A percentile compares a stretch with the other conserved stretches of the same genome.
Evolutionary conservation across 2,113 vertebrate species (phyloP).

Genomic region (Channa argus): DNA sequence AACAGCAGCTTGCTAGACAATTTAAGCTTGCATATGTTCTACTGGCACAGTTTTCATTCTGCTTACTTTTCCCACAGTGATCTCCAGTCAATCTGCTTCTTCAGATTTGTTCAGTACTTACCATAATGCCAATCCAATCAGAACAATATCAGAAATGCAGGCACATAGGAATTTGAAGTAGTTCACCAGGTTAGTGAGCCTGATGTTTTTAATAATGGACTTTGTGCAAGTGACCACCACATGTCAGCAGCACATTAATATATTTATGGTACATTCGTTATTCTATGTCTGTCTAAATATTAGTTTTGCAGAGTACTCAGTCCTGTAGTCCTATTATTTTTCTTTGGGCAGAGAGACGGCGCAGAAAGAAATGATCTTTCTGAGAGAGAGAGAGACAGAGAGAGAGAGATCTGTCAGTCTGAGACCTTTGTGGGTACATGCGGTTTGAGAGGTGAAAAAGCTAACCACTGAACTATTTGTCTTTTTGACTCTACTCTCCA

Average conservation of each 20-base stretch:
- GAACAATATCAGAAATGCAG: background rate
- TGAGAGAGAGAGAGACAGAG: background rate
- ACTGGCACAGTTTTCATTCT: constrained; percentile 29
- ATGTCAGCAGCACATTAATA: no score
- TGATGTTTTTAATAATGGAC: background rate
- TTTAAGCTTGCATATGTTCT: constrained; percentile 13
- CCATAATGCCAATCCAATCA: background rate
- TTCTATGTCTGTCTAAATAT: no score
- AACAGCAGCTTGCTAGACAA: constrained; percentile 27
- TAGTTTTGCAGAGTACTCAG: no score
- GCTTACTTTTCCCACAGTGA: constrained; percentile 36
- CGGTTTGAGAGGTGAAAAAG: constrained; percentile 44
- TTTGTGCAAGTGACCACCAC: no score
- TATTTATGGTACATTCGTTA: no score
- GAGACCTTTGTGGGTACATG: constrained; percentile 26
- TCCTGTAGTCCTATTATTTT: no score
- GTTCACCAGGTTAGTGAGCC: background rate
- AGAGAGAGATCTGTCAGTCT: background rate
- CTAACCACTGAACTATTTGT: constrained; percentile 41
- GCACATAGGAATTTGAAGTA: background rate
- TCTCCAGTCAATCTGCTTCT: constrained; percentile 21
- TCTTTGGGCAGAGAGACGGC: background rate
- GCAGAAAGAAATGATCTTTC: background rate
- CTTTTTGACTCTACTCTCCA: constrained; percentile 14
- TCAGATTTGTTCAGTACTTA: background rate